A percentile compares a stretch with the other conserved stretches of the same genome.
Evolutionary conservation across 2,797 vertebrate species (phyloP).

Genomic region (Rhinichthys osculus): DNA sequence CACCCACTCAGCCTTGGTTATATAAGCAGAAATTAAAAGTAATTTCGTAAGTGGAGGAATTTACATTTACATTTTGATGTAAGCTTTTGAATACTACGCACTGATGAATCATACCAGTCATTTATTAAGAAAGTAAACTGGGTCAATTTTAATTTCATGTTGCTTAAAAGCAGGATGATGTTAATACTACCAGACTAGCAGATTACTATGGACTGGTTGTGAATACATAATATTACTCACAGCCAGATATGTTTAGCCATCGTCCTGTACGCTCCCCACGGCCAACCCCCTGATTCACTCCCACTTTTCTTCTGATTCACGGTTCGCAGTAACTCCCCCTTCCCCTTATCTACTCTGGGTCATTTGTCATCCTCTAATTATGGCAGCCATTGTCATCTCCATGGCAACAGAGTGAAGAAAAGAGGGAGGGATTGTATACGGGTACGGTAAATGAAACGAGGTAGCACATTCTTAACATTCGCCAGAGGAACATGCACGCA

Average conservation of each 20-base stretch:
- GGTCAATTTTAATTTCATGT: slow-evolving; percentile 23
- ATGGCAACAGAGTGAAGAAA: slow-evolving; percentile 49
- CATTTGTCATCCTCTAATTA: slow-evolving; percentile 45
- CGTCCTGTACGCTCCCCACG: not conserved
- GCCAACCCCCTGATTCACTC: slow-evolving; percentile 8
- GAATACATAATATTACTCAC: slow-evolving; percentile 21
- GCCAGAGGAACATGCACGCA: slow-evolving; percentile 11
- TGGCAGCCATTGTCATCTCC: slow-evolving; percentile 47
- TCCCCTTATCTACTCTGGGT: slow-evolving; percentile 27
- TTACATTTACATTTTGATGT: slow-evolving; percentile 1
- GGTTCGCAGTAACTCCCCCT: slow-evolving; percentile 22
- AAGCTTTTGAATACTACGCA: not conserved
- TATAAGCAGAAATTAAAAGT: not conserved
- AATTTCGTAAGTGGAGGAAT: not conserved
- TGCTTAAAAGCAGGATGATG: not conserved
- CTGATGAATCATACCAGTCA: not conserved
- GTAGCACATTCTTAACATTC: slow-evolving; percentile 36
- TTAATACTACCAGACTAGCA: not conserved
- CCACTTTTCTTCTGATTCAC: slow-evolving; percentile 39
- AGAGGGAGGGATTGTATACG: slow-evolving; percentile 1
- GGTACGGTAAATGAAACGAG: slow-evolving; percentile 32
- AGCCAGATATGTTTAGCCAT: not conserved
- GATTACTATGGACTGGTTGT: slow-evolving; percentile 8
- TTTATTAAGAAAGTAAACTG: slow-evolving; percentile 7
- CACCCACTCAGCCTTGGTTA: slow-evolving; percentile 12